phyloP scores from a whole-genome alignment of 2,888 invertebrate species.

The Drosophila kambysellisi region DNA sequence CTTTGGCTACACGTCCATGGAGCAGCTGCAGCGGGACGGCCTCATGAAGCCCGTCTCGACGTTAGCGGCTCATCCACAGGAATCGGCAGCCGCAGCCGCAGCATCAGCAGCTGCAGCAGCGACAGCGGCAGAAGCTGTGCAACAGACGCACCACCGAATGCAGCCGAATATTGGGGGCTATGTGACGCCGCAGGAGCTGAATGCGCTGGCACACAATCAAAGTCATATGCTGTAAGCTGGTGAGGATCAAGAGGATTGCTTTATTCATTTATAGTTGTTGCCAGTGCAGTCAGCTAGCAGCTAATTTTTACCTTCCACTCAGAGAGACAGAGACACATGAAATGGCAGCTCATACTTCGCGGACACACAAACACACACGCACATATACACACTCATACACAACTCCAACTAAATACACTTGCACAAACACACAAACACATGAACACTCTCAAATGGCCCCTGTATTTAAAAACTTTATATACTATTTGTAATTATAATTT shows the following conservation, averaged over 20 bases:
- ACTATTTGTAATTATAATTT: slow-evolving; percentile 24
- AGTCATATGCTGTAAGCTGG: slow-evolving; percentile 58
- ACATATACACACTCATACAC: neutral
- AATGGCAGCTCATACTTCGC: neutral
- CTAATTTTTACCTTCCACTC: slow-evolving; percentile 26
- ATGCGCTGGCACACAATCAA: slow-evolving; percentile 73
- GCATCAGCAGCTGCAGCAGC: slow-evolving; percentile 2
- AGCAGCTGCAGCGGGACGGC: slow-evolving; percentile 60
- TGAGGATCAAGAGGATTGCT: slow-evolving; percentile 10
- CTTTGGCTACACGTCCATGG: slow-evolving; percentile 73
- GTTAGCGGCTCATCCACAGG: neutral
- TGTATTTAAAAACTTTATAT: slow-evolving; percentile 28
- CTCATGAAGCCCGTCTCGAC: slow-evolving; percentile 47
- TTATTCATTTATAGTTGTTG: slow-evolving; percentile 13
- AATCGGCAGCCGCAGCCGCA: neutral
- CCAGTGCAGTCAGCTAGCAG: slow-evolving; percentile 27
- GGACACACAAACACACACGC: neutral
- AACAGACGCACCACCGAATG: slow-evolving; percentile 20
- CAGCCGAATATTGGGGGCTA: slow-evolving; percentile 74
- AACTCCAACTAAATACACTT: neutral
- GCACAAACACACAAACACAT: neutral
- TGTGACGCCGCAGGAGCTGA: slow-evolving; percentile 81
- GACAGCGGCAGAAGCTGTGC: slow-evolving; percentile 1
- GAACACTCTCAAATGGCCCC: slow-evolving; percentile 15
- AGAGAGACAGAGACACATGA: slow-evolving; percentile 11